A percentile compares a stretch with the other conserved stretches of the same genome.
These are phyloP conservation scores for Drosophila kuntzei DNA, from an alignment of 2,888 invertebrate species.

Conservation along the genomic window DNA sequence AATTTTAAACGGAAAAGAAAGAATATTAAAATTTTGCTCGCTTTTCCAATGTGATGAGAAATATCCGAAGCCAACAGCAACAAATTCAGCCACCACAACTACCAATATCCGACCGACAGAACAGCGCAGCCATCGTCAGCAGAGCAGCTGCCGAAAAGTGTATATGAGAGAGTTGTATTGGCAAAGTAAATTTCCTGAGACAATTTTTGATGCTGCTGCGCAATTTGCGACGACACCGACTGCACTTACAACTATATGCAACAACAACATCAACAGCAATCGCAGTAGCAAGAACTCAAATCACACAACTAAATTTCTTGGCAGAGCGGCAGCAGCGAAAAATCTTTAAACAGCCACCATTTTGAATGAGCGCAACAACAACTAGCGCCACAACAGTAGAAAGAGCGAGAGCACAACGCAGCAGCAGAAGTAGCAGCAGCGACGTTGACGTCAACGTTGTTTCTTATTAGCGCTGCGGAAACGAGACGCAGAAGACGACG, in stretches of 20 bases:
- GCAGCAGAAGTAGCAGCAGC: constrained; percentile 51
- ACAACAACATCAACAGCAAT: constrained; percentile 40
- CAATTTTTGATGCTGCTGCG: constrained; percentile 55
- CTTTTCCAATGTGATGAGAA: constrained; percentile 71
- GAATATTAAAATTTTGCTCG: constrained; percentile 51
- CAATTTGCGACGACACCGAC: constrained; percentile 52
- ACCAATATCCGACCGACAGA: constrained; percentile 57
- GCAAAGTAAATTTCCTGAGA: constrained; percentile 49
- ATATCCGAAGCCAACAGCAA: constrained; percentile 53
- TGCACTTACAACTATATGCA: constrained; percentile 45
- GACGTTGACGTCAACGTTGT: constrained; percentile 61
- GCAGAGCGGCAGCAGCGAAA: constrained; percentile 61
- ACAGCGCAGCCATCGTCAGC: constrained; percentile 39
- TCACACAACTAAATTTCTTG: constrained; percentile 61
- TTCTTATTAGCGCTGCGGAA: constrained; percentile 60
- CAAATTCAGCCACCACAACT: constrained; percentile 50
- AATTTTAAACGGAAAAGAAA: constrained; percentile 30
- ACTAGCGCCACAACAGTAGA: constrained; percentile 38
- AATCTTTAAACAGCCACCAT: constrained; percentile 73
- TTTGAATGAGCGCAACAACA: constrained; percentile 74
- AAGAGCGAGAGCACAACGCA: constrained; percentile 56
- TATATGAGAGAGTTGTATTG: constrained; percentile 39
- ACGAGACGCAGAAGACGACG: constrained; percentile 16
- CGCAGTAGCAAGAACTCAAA: constrained; percentile 62
- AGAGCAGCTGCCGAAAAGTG: constrained; percentile 49